phyloP scores from a whole-genome alignment of 2,113 vertebrate genomes.

The Phalacrocorax aristotelis region DNA sequence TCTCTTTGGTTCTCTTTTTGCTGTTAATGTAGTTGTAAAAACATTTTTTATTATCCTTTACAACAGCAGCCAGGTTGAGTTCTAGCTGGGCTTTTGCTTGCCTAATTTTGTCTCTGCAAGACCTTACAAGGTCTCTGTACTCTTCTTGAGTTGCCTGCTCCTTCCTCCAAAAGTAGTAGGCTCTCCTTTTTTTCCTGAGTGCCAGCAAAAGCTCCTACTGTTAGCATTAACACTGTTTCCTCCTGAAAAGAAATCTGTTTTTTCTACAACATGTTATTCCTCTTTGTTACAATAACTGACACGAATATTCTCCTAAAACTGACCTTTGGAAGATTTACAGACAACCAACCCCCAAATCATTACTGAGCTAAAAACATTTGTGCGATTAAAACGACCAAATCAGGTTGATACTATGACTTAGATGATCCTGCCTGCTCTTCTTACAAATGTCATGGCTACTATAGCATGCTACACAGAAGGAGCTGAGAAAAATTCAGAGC shows the following conservation, averaged over 20 bases:
- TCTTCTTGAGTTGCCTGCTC: no score
- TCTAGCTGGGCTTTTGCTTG: no score
- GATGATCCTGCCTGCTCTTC: background rate
- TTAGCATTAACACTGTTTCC: background rate
- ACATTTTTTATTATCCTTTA: no score
- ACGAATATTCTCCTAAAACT: background rate
- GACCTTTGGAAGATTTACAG: background rate
- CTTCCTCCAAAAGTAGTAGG: no score
- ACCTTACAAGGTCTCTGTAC: no score
- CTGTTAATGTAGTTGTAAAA: no score
- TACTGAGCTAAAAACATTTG: background rate
- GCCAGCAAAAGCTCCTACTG: background rate
- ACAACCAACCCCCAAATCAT: background rate
- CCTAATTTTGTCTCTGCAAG: no score
- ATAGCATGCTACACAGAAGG: background rate
- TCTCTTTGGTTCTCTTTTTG: no score
- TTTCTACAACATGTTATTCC: background rate
- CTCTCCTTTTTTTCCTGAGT: no score
- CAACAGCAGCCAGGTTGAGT: no score
- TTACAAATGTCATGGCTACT: background rate
- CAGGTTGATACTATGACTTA: background rate
- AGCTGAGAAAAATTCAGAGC: background rate
- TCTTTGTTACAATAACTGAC: background rate
- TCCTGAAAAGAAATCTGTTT: background rate
- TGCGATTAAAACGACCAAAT: background rate